Percentiles rank a stretch among this genome's conserved stretches.
Conservation (phyloP, 1,140 invertebrate species). For the Bombus balteatus region DNA sequence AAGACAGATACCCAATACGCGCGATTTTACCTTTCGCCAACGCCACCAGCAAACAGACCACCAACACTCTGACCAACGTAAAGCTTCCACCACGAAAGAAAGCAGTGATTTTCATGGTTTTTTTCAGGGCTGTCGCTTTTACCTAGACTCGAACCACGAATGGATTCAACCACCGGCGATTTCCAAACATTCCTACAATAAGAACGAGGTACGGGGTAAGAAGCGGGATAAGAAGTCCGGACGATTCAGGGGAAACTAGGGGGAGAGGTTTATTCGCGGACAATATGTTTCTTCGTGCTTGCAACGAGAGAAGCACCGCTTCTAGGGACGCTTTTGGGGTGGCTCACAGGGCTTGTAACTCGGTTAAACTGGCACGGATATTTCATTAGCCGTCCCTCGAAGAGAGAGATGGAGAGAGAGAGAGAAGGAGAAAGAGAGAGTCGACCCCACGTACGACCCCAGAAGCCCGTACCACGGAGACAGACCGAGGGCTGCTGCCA, state of each 20-base stretch:
- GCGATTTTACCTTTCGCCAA: conserved; percentile 1
- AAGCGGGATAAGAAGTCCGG: neutral
- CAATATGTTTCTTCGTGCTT: conserved; percentile 81
- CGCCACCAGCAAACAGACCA: neutral
- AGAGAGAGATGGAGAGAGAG: conserved; percentile 17
- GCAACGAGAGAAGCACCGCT: conserved; percentile 65
- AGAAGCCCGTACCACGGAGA: conserved; percentile 57
- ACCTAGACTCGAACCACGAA: neutral
- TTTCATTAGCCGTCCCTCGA: conserved; percentile 81
- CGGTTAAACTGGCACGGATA: conserved; percentile 82
- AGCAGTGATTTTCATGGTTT: neutral
- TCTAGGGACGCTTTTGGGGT: conserved; percentile 72
- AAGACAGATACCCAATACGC: conserved; percentile 10
- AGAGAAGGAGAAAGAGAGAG: neutral
- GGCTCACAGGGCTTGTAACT: conserved; percentile 78
- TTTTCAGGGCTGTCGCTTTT: neutral
- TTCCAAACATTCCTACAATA: conserved; percentile 13
- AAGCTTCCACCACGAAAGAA: neutral
- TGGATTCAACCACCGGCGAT: conserved; percentile 1
- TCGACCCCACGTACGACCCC: conserved; percentile 65
- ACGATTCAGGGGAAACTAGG: conserved; percentile 16
- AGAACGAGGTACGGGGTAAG: neutral
- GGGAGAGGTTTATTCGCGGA: conserved; percentile 74
- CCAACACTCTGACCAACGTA: conserved; percentile 2
- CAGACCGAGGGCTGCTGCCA: conserved; percentile 44